Conservation (phyloP, 1,140 invertebrate species). For the Procambarus virginalis region DNA sequence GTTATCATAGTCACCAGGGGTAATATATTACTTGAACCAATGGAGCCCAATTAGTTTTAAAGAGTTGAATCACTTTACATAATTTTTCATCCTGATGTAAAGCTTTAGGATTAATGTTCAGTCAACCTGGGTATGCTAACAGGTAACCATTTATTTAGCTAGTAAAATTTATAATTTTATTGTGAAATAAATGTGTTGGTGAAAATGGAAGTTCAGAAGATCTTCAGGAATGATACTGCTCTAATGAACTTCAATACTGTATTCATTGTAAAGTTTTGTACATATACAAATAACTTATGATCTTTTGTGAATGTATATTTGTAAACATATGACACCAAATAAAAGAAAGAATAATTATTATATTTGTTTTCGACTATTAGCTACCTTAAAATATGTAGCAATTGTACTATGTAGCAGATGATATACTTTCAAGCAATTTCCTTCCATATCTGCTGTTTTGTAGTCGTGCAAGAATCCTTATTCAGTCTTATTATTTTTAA, state of each 20-base stretch:
- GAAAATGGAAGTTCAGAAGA: conserved; percentile 35
- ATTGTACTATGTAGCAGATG: too few species aligned
- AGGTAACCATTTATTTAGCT: conserved; percentile 15
- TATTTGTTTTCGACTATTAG: neutral
- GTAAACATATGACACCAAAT: conserved; percentile 62
- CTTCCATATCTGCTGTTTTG: too few species aligned
- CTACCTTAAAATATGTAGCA: too few species aligned
- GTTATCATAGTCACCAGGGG: neutral
- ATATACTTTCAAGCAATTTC: too few species aligned
- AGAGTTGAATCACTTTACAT: neutral
- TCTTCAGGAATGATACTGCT: conserved; percentile 48
- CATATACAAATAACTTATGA: conserved; percentile 65
- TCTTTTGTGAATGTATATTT: conserved; percentile 66
- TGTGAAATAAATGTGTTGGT: conserved; percentile 21
- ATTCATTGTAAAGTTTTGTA: conserved; percentile 64
- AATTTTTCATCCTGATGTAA: conserved; percentile 25
- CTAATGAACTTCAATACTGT: conserved; percentile 60
- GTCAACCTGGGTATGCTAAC: conserved; percentile 18
- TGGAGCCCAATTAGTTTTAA: neutral
- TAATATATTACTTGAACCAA: neutral
- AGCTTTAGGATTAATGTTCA: conserved; percentile 18
- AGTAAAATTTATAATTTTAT: conserved; percentile 22
- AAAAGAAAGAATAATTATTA: conserved; percentile 46
- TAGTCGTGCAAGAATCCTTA: too few species aligned
- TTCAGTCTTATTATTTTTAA: too few species aligned